These are phyloP conservation scores for Palythoa caribaeorum DNA, from an alignment of 92 coral and sea anemone species.

Conservation along the genomic window DNA sequence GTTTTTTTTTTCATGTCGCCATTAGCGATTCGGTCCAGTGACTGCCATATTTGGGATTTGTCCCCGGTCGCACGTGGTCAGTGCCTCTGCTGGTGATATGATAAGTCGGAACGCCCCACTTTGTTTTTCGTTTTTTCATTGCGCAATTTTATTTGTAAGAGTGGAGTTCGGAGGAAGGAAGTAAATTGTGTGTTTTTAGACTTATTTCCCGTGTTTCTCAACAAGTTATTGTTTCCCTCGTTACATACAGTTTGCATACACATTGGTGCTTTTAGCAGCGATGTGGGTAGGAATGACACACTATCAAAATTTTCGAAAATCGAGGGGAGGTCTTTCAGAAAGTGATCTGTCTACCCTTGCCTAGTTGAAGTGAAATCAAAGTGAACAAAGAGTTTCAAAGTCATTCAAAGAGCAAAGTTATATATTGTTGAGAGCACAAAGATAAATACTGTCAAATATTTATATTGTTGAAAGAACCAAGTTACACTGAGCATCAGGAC, in stretches of 20 bases:
- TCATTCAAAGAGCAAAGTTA: too few relatives aligned
- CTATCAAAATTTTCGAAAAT: conserved; percentile 25
- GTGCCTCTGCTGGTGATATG: too few relatives aligned
- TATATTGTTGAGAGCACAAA: not conserved
- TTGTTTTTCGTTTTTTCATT: conserved; percentile 11
- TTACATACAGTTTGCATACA: conserved; percentile 22
- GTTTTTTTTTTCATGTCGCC: too few relatives aligned
- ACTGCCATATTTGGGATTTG: too few relatives aligned
- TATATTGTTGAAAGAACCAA: conserved; percentile 4
- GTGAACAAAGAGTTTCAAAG: not conserved
- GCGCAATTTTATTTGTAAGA: conserved; percentile 21
- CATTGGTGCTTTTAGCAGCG: conserved; percentile 21
- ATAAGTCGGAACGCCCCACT: too few relatives aligned
- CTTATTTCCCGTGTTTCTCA: conserved; percentile 21
- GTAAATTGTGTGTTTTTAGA: conserved; percentile 8
- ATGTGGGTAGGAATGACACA: not conserved
- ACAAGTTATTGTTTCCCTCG: conserved; percentile 17
- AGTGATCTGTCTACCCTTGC: conserved; percentile 22
- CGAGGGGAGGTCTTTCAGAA: conserved; percentile 13
- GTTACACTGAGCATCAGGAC: not conserved
- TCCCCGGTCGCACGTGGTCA: too few relatives aligned
- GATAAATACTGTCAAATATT: not conserved
- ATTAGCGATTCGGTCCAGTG: too few relatives aligned
- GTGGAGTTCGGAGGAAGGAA: conserved; percentile 20
- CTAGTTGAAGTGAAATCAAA: conserved; percentile 12